Evolutionary conservation across 2,797 vertebrate genomes (phyloP).

Genomic region (Myripristis murdjan): DNA sequence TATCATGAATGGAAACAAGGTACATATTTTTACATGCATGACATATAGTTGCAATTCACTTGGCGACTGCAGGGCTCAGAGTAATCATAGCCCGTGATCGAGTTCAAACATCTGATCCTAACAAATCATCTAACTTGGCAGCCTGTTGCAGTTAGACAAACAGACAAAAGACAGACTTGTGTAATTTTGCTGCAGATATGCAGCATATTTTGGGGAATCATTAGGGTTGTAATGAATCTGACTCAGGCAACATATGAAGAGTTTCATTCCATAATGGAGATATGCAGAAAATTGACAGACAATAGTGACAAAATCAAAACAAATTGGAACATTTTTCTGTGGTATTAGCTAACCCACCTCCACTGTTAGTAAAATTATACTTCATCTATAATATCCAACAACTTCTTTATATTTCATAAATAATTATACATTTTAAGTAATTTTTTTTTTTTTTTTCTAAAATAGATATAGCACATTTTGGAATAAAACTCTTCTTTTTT

Average conservation of each 20-base stretch:
- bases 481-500: not conserved
- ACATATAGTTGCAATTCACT: conserved; percentile 58
- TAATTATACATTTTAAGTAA: not conserved
- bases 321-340: not conserved
- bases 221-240: not conserved
- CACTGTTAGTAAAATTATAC: conserved; percentile 1
- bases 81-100: conserved; percentile 1
- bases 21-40: conserved; percentile 67
- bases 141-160: conserved; percentile 11
- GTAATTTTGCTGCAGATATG: not conserved
- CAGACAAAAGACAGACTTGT: not conserved
- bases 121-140: not conserved
- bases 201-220: not conserved
- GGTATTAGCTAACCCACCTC: not conserved
- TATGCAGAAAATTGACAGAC: too few species aligned
- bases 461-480: not conserved
- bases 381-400: conserved; percentile 23
- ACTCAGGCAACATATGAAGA: not conserved
- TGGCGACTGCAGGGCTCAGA: conserved; percentile 35
- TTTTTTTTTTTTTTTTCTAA: not conserved
- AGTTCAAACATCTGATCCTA: conserved; percentile 6
- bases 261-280: not conserved
- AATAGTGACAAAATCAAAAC: not conserved
- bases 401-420: conserved; percentile 1
- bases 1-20: conserved; percentile 79